Evolutionary conservation across 2,797 vertebrate species (phyloP), one percentile per base, ranked within the genome.

Genomic region (Poecile montanus): DNA sequence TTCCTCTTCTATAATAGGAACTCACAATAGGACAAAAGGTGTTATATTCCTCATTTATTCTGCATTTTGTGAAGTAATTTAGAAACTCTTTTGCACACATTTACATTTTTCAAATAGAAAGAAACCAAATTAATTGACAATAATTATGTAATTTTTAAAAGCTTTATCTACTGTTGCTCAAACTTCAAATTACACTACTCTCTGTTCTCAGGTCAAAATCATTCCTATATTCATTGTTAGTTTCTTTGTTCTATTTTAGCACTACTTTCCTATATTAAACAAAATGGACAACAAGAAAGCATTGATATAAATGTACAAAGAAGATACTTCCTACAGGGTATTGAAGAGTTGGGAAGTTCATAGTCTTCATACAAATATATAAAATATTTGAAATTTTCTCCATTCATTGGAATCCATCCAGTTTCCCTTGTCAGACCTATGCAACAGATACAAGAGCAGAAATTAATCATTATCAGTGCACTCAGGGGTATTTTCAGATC

Each of bases 301-400:
- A 93, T 92, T 95, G 78, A 95, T 96, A 95, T 68, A 97, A 97
- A 96, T 96, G 95, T 97, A 97, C 89, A 97, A 97, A 98, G 73
- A 97, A 89, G 86, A 78, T 58, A 45, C 81, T 96, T 97, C 94
- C 96, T 82, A 47, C 86, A 74, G 68, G 71, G 19, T 93, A 40
- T 45, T 81, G 83, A 85, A 63, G 91, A 88, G 78, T 80, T 88
- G 66, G 86, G 86, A 97, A 94, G 89, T 91, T 96, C 91, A 82
- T 58, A 91, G 92, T 97, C 90, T 95, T 97, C 96, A 95, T 98
- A 98, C 96, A 98, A 97, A 98, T 97, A 96, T 97, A 98, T 97
- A 98, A 97, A 98, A 97, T 81, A 85, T 89, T 95, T 97, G 90
- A 80, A 58, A 76, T 89, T 36, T 83, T 92, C 88, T 96, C 66